A percentile compares a stretch with the other conserved stretches of the same genome.
Evolutionary conservation across 1,140 invertebrate genomes (phyloP).

Genomic region (Zaprionus vittiger): DNA sequence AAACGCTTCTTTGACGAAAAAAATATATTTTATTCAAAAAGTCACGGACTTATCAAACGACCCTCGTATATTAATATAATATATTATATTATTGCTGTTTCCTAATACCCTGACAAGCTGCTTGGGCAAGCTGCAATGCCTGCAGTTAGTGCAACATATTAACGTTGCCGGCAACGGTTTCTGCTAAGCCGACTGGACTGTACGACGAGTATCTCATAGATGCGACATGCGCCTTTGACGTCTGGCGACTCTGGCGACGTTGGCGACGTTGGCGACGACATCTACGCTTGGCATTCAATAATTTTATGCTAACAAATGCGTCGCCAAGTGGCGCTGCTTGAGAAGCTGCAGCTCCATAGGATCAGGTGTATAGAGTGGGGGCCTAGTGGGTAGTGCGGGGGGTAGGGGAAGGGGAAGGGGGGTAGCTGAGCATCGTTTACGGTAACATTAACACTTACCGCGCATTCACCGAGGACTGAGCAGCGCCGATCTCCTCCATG

Average conservation of each 20-base stretch:
- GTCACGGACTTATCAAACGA: no score
- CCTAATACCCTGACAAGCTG: neutral
- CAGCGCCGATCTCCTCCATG: conserved; percentile 88
- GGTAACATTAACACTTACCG: conserved; percentile 87
- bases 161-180: conserved; percentile 44
- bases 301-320: conserved; percentile 84
- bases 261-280: conserved; percentile 43
- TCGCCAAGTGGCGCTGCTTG: conserved; percentile 71
- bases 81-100: neutral
- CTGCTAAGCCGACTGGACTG: conserved; percentile 20
- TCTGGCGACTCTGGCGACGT: conserved; percentile 56
- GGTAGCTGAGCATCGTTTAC: conserved; percentile 66
- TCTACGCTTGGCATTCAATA: conserved; percentile 79
- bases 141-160: conserved; percentile 35
- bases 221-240: conserved; percentile 52
- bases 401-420: neutral
- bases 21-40: no score
- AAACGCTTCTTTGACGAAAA: no score
- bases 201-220: conserved; percentile 48
- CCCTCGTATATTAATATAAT: no score
- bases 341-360: conserved; percentile 18
- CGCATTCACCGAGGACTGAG: conserved; percentile 87
- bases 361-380: neutral
- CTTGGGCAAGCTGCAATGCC: conserved; percentile 3
- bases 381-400: neutral